A percentile compares a stretch with the other conserved stretches of the same genome.
Conservation (phyloP, 2,888 invertebrate genomes). For the Masnerella sp. region DNA sequence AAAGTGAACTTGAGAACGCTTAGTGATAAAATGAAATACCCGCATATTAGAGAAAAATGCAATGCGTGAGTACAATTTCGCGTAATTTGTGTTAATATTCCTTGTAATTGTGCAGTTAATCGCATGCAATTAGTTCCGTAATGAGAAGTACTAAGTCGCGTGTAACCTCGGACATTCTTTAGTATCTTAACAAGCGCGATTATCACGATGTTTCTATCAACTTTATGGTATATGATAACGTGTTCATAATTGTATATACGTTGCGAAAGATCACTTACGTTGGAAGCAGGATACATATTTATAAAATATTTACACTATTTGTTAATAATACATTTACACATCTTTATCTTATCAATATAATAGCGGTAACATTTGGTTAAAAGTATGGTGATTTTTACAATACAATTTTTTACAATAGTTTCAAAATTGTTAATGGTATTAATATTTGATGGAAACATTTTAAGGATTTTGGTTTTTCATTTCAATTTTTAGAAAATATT, state of each 20-base stretch:
- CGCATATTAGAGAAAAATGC: conserved; percentile 33
- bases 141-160: conserved; percentile 70
- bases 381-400: no score
- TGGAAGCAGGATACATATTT: conserved; percentile 8
- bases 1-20: no score
- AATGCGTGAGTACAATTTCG: conserved; percentile 63
- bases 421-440: no score
- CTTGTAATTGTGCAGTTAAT: conserved; percentile 69
- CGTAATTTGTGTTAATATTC: conserved; percentile 64
- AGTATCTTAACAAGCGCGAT: conserved; percentile 62
- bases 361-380: no score
- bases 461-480: no score
- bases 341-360: no score
- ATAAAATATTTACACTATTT: no score
- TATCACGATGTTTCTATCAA: conserved; percentile 56
- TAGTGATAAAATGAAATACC: conserved; percentile 47
- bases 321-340: no score
- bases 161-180: conserved; percentile 64
- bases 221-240: conserved; percentile 47
- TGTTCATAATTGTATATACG: conserved; percentile 34
- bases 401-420: no score
- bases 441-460: no score
- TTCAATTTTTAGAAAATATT: no score
- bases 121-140: conserved; percentile 68
- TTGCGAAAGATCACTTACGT: conserved; percentile 14